phyloP scores from a whole-genome alignment of 2,888 invertebrate species.

The Morpho achilles region DNA sequence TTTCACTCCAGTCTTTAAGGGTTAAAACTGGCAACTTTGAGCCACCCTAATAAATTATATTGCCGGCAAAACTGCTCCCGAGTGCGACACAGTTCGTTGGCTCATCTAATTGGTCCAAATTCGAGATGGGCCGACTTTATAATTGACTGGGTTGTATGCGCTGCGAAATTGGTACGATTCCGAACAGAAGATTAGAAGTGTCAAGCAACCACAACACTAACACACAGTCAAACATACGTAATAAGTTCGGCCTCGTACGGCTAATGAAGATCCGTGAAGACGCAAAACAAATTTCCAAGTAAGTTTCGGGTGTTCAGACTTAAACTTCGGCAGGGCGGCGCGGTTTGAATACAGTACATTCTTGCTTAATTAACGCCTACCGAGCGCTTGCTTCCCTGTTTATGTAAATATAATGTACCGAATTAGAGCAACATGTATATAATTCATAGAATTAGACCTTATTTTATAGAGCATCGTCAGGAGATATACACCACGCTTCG shows the following conservation, averaged over 20 bases:
- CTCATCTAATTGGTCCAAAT: slow-evolving; percentile 78
- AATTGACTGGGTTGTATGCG: slow-evolving; percentile 67
- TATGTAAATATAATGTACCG: slow-evolving; percentile 12
- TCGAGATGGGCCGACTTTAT: slow-evolving; percentile 68
- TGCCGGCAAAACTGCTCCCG: slow-evolving; percentile 76
- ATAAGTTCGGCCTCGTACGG: slow-evolving; percentile 62
- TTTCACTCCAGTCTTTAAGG: slow-evolving; percentile 77
- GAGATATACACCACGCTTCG: too few relatives aligned
- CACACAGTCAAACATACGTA: slow-evolving; percentile 64
- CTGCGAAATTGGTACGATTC: slow-evolving; percentile 67
- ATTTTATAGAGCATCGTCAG: too few relatives aligned
- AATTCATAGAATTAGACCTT: too few relatives aligned
- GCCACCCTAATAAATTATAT: slow-evolving; percentile 78
- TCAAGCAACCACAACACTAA: slow-evolving; percentile 56
- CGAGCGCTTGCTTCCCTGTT: slow-evolving; percentile 8
- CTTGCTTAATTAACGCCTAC: slow-evolving; percentile 64
- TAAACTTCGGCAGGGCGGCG: slow-evolving; percentile 50
- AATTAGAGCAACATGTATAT: slow-evolving; percentile 1
- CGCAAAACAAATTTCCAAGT: slow-evolving; percentile 64
- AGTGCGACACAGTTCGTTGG: slow-evolving; percentile 77
- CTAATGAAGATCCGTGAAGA: slow-evolving; percentile 63
- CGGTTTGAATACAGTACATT: slow-evolving; percentile 65
- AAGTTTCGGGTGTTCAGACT: slow-evolving; percentile 57
- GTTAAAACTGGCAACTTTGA: slow-evolving; percentile 73
- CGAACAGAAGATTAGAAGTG: slow-evolving; percentile 60